These are phyloP conservation scores for Eristalis intricaria DNA, from an alignment of 2,888 invertebrate species.

Conservation along the genomic window DNA sequence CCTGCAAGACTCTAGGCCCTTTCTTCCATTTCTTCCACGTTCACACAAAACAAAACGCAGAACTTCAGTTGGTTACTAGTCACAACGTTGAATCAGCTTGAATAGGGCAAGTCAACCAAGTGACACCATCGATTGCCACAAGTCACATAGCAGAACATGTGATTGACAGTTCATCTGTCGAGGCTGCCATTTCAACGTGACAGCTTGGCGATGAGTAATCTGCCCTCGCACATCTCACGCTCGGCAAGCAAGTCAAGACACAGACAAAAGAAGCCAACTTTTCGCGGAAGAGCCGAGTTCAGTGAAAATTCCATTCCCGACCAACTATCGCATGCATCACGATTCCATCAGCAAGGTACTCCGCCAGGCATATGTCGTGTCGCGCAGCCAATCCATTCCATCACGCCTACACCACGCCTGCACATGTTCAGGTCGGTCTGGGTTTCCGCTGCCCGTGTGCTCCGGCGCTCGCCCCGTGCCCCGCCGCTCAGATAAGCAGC, in stretches of 20 bases:
- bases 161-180: neutral
- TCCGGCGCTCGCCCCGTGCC: no score
- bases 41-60: neutral
- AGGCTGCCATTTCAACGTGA: neutral
- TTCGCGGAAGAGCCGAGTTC: neutral
- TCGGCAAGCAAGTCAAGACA: neutral
- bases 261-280: neutral
- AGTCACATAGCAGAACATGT: neutral
- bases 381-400: neutral
- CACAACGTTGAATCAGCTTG: neutral
- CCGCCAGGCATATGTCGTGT: neutral
- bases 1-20: no score
- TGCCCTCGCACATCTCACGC: neutral
- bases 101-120: neutral
- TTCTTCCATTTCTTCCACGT: no score
- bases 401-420: neutral
- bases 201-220: neutral
- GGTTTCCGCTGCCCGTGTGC: neutral
- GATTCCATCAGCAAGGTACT: neutral
- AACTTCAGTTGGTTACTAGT: neutral
- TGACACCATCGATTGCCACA: neutral
- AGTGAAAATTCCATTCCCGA: neutral
- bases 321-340: neutral
- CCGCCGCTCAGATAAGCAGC: neutral
- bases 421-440: constrained; percentile 4